Conservation (phyloP, 2,888 invertebrate species). For the Cryptocheilus praepositus region DNA sequence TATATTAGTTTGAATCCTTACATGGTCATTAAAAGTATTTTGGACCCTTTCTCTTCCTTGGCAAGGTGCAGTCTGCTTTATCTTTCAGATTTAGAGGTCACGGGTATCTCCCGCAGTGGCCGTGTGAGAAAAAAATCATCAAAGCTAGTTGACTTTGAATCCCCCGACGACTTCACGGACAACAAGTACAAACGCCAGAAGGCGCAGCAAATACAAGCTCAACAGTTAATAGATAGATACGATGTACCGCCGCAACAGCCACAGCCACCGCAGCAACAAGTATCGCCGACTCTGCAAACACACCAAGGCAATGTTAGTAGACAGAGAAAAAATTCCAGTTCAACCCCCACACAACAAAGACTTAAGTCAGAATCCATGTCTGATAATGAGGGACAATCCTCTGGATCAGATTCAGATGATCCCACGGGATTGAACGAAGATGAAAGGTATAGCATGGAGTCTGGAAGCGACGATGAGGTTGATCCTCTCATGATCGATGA, state of each 20-base stretch:
- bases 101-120: constrained; percentile 92
- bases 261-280: constrained; percentile 43
- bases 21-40: constrained; percentile 55
- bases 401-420: constrained; percentile 69
- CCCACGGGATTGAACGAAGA: constrained; percentile 64
- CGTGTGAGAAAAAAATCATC: constrained; percentile 96
- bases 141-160: constrained; percentile 94
- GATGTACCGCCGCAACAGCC: constrained; percentile 50
- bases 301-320: constrained; percentile 44
- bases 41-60: constrained; percentile 60
- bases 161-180: constrained; percentile 88
- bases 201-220: constrained; percentile 63
- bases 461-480: constrained; percentile 70
- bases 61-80: constrained; percentile 69
- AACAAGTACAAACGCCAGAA: constrained; percentile 77
- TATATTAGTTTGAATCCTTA: constrained; percentile 29
- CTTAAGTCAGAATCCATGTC: constrained; percentile 61
- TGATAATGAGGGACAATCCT: constrained; percentile 71
- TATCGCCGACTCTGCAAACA: constrained; percentile 37
- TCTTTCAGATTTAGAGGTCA: constrained; percentile 84
- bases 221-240: constrained; percentile 68
- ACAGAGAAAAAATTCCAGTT: constrained; percentile 60
- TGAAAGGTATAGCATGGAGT: constrained; percentile 66
- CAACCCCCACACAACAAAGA: constrained; percentile 47
- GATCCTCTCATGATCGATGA: constrained; percentile 73